Evolutionary conservation across 2,797 vertebrate species (phyloP).

Genomic region (Ataeniobius toweri): DNA sequence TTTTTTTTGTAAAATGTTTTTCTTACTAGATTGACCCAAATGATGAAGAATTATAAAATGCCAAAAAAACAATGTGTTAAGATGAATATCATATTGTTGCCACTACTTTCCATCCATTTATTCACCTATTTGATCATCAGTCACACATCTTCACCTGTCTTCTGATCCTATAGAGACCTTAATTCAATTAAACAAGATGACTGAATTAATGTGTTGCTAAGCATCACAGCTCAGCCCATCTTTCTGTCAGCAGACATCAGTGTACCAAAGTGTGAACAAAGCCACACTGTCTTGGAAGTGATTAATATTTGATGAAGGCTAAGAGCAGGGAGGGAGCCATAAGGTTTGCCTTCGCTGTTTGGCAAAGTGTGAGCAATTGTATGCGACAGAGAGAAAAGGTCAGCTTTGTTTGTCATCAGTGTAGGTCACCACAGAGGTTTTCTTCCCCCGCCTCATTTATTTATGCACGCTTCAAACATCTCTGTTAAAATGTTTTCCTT

Average conservation of each 20-base stretch:
- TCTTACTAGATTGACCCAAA: not conserved
- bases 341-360: constrained; percentile 45
- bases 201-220: constrained; percentile 51
- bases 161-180: constrained; percentile 27
- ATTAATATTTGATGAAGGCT: constrained; percentile 73
- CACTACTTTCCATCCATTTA: not conserved
- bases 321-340: constrained; percentile 59
- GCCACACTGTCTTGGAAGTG: constrained; percentile 46
- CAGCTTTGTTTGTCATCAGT: constrained; percentile 58
- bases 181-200: constrained; percentile 44
- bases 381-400: constrained; percentile 61
- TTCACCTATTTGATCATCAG: not conserved
- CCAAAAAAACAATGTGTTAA: not conserved
- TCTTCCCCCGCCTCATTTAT: constrained; percentile 6
- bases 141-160: constrained; percentile 16
- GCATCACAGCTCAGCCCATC: constrained; percentile 45
- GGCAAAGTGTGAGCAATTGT: constrained; percentile 50
- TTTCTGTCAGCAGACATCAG: constrained; percentile 56
- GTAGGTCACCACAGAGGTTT: constrained; percentile 33
- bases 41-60: not conserved
- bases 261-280: constrained; percentile 51
- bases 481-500: constrained; percentile 25
- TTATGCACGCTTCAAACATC: constrained; percentile 13
- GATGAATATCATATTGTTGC: not conserved
- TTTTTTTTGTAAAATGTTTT: not conserved